Evolutionary conservation across 1,140 invertebrate genomes (phyloP).

Genomic region (Mamestra configurata): DNA sequence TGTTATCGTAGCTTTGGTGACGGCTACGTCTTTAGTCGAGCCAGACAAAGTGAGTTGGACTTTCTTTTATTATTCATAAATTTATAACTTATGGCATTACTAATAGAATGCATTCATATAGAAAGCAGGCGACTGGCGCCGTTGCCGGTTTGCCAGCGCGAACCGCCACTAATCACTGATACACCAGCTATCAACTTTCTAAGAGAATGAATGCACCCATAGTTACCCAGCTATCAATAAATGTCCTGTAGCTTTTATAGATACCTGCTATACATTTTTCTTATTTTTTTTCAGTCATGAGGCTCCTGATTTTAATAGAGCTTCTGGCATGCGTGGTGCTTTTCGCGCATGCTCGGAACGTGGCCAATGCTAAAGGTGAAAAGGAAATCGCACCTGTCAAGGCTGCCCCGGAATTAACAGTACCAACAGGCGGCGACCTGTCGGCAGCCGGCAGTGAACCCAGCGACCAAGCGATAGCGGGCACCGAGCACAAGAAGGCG

Average conservation of each 20-base stretch:
- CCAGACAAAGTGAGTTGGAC: constrained; percentile 55
- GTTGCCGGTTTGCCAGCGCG: no score
- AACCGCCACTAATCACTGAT: no score
- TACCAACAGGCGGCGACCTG: constrained; percentile 53
- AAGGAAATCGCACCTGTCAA: constrained; percentile 47
- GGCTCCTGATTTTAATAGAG: constrained; percentile 71
- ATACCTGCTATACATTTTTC: no score
- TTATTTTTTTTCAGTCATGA: constrained; percentile 74
- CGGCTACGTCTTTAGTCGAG: constrained; percentile 68
- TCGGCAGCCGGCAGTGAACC: constrained; percentile 53
- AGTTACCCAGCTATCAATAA: no score
- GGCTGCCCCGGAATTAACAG: constrained; percentile 25
- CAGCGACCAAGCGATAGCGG: constrained; percentile 84
- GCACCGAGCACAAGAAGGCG: constrained; percentile 86
- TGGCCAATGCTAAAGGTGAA: constrained; percentile 67
- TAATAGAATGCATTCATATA: no score
- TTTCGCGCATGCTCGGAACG: constrained; percentile 69
- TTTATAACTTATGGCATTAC: no score
- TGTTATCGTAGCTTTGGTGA: constrained; percentile 63
- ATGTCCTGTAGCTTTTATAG: no score
- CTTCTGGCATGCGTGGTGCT: constrained; percentile 68
- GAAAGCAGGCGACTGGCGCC: no score
- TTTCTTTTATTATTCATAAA: neutral
- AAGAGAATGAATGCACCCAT: no score
- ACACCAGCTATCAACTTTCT: no score